Percentiles rank a stretch among this genome's conserved stretches.
These are phyloP conservation scores for Tetheella fluctuosa DNA, from an alignment of 2,888 invertebrate genomes.

Conservation along the genomic window DNA sequence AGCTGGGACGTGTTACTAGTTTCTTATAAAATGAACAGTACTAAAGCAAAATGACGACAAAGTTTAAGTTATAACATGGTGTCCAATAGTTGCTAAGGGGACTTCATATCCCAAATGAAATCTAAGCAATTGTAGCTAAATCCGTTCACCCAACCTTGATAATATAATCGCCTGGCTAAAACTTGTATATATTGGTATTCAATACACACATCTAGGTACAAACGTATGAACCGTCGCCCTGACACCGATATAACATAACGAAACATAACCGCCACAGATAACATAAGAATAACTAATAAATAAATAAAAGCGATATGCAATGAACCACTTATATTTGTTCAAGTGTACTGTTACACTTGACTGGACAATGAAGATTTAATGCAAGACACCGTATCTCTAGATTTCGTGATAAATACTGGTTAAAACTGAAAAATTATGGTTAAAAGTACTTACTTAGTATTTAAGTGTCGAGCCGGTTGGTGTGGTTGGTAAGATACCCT, in stretches of 20 bases:
- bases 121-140: not conserved
- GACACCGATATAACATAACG: constrained; percentile 69
- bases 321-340: constrained; percentile 19
- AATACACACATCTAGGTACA: constrained; percentile 2
- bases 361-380: not conserved
- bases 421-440: too few species aligned
- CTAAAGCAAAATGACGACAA: too few species aligned
- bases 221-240: constrained; percentile 48
- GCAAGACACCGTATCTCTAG: not conserved
- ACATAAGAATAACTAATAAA: constrained; percentile 15
- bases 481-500: too few species aligned
- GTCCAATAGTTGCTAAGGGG: not conserved
- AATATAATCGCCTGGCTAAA: constrained; percentile 28
- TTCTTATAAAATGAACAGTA: too few species aligned
- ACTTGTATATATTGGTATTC: constrained; percentile 16
- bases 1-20: not conserved
- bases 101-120: not conserved
- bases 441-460: too few species aligned
- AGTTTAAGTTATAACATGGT: not conserved
- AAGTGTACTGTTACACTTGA: constrained; percentile 21
- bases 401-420: not conserved
- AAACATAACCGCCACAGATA: constrained; percentile 32
- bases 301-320: constrained; percentile 11
- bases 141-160: constrained; percentile 47
- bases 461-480: too few species aligned